Percentiles rank a stretch among this genome's conserved stretches.
These are phyloP conservation scores for Tachysurus vachellii DNA, from an alignment of 2,113 vertebrate genomes.

Conservation along the genomic window DNA sequence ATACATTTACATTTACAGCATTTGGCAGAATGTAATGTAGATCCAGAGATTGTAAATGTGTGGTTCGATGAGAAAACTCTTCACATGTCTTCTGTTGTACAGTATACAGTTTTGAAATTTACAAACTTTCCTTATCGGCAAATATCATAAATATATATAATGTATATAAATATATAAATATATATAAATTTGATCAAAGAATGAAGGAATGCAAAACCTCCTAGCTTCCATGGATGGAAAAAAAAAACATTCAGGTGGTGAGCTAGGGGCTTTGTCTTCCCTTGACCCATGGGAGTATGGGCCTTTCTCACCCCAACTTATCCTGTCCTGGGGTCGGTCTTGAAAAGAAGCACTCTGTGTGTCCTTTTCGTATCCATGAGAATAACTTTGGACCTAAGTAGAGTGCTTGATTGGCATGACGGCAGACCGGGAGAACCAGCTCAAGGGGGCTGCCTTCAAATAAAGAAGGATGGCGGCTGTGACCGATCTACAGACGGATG, in stretches of 20 bases:
- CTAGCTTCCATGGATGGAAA: conserved; percentile 12
- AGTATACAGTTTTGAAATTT: not conserved
- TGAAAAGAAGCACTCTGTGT: conserved; percentile 61
- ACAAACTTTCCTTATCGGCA: not conserved
- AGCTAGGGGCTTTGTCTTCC: conserved; percentile 31
- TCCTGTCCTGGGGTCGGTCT: conserved; percentile 57
- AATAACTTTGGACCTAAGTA: conserved; percentile 71
- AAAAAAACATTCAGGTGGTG: conserved; percentile 41
- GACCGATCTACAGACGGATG: conserved; percentile 41
- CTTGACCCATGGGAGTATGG: not conserved
- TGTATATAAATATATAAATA: too few relatives aligned
- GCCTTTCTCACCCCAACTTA: conserved; percentile 30
- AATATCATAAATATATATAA: too few relatives aligned
- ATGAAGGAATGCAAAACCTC: not conserved
- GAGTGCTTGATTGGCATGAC: conserved; percentile 68
- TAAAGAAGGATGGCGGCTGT: conserved; percentile 39
- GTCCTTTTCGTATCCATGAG: conserved; percentile 64
- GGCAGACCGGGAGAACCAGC: conserved; percentile 13
- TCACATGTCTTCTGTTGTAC: not conserved
- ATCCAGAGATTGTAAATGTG: not conserved
- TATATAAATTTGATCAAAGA: conserved; percentile 13
- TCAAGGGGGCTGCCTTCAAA: conserved; percentile 24
- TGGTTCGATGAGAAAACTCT: not conserved
- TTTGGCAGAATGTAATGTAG: not conserved
- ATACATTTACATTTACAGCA: too few relatives aligned